Percentiles rank a stretch among this genome's conserved stretches.
Evolutionary conservation across 2,797 vertebrate genomes (phyloP).

Genomic region (Scyliorhinus canicula): DNA sequence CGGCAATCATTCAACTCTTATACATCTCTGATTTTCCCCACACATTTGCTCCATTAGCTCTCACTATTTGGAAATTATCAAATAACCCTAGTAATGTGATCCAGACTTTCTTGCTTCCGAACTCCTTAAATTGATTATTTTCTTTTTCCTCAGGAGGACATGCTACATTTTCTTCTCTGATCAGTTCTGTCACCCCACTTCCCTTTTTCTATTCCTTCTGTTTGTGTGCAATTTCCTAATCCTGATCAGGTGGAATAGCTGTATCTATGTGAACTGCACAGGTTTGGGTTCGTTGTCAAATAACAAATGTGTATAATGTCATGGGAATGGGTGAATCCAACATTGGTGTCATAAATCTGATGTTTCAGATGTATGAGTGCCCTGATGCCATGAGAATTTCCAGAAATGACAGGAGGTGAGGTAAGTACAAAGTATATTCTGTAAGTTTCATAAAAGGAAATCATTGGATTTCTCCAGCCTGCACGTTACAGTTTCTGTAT

Average conservation of each 20-base stretch:
- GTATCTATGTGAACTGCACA: background rate
- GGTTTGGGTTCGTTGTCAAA: background rate
- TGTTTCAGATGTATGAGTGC: background rate
- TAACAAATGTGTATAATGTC: background rate
- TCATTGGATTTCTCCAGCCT: background rate
- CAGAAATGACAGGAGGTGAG: background rate
- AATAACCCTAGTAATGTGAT: no score
- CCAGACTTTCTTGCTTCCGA: background rate
- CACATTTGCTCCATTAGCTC: no score
- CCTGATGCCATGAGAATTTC: background rate
- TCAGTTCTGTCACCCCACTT: background rate
- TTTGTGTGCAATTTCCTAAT: background rate
- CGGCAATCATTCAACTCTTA: background rate
- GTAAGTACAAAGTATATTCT: background rate
- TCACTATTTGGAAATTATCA: background rate
- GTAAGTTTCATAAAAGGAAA: background rate
- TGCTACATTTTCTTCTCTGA: background rate
- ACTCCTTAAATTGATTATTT: background rate
- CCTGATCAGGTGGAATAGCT: background rate
- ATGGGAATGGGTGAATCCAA: background rate
- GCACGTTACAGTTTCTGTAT: background rate
- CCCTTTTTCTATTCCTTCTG: no score
- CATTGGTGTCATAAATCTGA: background rate
- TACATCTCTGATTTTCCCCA: no score
- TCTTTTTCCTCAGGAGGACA: no score